Percentiles rank a stretch among this genome's conserved stretches.
These are phyloP conservation scores for Ostrea denselamellosa DNA, from an alignment of 1,140 invertebrate genomes.

Conservation along the genomic window DNA sequence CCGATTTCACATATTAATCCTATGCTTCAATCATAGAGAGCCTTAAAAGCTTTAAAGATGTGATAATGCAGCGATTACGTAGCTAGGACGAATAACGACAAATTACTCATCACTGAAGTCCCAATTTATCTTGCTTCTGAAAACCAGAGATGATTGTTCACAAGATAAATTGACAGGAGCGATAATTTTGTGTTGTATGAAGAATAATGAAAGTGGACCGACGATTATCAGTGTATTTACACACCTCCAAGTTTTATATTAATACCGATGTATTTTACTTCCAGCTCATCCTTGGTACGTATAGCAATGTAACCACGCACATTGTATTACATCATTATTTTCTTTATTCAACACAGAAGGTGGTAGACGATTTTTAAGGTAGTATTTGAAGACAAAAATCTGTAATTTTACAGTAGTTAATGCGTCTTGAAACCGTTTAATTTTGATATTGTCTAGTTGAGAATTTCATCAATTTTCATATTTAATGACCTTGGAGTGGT, in stretches of 20 bases:
- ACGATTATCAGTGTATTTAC: slow-evolving; percentile 7
- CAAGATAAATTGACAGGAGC: not conserved
- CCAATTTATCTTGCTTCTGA: not conserved
- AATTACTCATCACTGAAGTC: not conserved
- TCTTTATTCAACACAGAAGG: not conserved
- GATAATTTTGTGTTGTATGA: not conserved
- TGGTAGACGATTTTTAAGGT: not conserved
- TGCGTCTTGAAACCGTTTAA: not conserved
- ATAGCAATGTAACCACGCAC: not conserved
- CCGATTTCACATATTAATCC: not conserved
- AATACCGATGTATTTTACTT: not conserved
- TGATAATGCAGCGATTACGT: not conserved
- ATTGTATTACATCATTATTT: not conserved
- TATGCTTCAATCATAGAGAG: not conserved
- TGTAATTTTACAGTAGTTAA: not conserved
- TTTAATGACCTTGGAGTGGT: no score
- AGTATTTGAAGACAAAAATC: not conserved
- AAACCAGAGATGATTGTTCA: not conserved
- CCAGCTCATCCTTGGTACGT: not conserved
- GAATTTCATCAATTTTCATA: not conserved
- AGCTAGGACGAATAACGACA: not conserved
- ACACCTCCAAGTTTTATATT: not conserved
- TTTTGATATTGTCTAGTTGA: not conserved
- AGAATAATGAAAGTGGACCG: not conserved
- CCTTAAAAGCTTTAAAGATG: not conserved